phyloP scores from a whole-genome alignment of 1,140 invertebrate species.

The Bombus superbus region DNA sequence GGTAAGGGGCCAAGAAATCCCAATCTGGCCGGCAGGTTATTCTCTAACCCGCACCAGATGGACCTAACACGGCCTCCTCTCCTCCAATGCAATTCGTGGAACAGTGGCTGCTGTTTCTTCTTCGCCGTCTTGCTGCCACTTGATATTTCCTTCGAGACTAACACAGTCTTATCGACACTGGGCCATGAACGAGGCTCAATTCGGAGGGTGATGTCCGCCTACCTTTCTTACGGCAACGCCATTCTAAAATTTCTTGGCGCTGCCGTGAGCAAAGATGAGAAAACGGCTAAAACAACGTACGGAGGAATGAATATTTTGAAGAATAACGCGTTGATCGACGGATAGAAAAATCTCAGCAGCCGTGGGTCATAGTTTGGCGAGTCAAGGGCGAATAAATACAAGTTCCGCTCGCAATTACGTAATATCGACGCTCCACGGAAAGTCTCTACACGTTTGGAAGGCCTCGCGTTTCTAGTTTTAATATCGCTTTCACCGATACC shows the following conservation, averaged over 20 bases:
- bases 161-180: conserved; percentile 58
- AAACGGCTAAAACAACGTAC: background rate
- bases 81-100: conserved; percentile 44
- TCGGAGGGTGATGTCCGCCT: conserved; percentile 38
- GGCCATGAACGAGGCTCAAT: conserved; percentile 13
- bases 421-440: background rate
- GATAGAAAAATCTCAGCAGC: background rate
- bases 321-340: background rate
- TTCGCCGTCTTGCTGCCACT: conserved; percentile 63
- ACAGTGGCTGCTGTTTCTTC: conserved; percentile 54
- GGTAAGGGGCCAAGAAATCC: conserved; percentile 80
- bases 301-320: background rate
- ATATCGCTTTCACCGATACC: background rate
- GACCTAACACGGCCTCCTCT: conserved; percentile 65
- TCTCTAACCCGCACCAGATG: conserved; percentile 77
- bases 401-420: background rate
- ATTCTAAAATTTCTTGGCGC: background rate
- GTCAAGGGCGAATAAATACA: background rate
- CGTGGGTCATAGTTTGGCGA: too few species aligned
- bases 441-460: background rate
- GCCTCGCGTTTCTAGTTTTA: background rate
- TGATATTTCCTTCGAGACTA: conserved; percentile 64
- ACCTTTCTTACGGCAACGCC: conserved; percentile 26
- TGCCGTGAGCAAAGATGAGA: background rate
- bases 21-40: conserved; percentile 75